phyloP scores from a whole-genome alignment of 2,113 vertebrate species.

The Hassar affinis region DNA sequence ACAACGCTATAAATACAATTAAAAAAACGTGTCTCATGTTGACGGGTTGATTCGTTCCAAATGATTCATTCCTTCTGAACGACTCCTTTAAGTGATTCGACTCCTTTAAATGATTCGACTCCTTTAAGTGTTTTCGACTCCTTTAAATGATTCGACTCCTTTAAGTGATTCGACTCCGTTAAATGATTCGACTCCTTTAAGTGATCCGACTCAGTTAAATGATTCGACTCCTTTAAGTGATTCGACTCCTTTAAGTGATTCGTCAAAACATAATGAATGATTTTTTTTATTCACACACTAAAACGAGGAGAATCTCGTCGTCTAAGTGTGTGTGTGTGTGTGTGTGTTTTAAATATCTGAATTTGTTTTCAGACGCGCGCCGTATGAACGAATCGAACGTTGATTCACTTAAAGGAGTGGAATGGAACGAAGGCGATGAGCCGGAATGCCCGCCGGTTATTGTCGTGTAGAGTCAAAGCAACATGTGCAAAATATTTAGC shows the following conservation, averaged over 20 bases:
- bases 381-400: not conserved
- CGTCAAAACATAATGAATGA: too few relatives aligned
- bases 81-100: not conserved
- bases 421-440: not conserved
- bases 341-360: not conserved
- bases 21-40: not conserved
- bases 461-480: slow-evolving; percentile 62
- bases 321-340: not conserved
- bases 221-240: too few relatives aligned
- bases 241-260: too few relatives aligned
- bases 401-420: not conserved
- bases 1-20: slow-evolving; percentile 46
- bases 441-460: slow-evolving; percentile 44
- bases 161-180: too few relatives aligned
- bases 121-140: too few relatives aligned
- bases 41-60: not conserved
- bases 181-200: too few relatives aligned
- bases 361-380: not conserved
- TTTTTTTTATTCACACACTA: not conserved
- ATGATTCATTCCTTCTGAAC: slow-evolving; percentile 5
- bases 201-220: too few relatives aligned
- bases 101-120: too few relatives aligned
- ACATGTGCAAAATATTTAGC: slow-evolving; percentile 67
- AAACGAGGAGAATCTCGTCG: not conserved
- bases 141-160: too few relatives aligned